Conservation (phyloP, 2,113 vertebrate genomes). For the Alexandromys fortis region DNA sequence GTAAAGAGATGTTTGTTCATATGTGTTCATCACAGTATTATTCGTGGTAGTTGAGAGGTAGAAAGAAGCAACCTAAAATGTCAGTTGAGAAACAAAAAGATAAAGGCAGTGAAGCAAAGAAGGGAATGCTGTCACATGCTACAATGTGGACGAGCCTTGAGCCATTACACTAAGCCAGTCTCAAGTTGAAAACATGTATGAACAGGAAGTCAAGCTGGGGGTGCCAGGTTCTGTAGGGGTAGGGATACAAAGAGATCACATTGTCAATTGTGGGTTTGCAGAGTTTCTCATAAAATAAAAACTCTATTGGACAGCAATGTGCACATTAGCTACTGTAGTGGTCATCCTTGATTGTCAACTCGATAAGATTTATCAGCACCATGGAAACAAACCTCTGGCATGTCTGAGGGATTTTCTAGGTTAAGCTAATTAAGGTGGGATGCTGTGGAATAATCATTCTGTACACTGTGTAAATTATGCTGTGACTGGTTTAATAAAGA, state of each 20-base stretch:
- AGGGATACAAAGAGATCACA: background rate
- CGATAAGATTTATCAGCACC: background rate
- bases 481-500: background rate
- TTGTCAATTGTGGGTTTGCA: no score
- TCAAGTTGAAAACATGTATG: background rate
- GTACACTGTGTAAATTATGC: background rate
- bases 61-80: background rate
- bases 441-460: background rate
- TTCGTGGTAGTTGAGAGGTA: background rate
- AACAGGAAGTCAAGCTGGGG: background rate
- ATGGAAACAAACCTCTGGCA: background rate
- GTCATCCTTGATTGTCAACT: background rate
- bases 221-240: background rate
- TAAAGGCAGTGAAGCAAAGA: background rate
- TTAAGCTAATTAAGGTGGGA: background rate
- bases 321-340: background rate
- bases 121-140: background rate
- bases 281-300: background rate
- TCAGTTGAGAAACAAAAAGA: background rate
- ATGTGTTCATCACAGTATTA: background rate
- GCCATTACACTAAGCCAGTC: no score
- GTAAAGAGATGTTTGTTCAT: background rate
- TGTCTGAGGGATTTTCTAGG: background rate
- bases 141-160: background rate
- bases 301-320: background rate